These are phyloP conservation scores for Trissolcus japonicus DNA, from an alignment of 2,888 invertebrate genomes.

Conservation along the genomic window DNA sequence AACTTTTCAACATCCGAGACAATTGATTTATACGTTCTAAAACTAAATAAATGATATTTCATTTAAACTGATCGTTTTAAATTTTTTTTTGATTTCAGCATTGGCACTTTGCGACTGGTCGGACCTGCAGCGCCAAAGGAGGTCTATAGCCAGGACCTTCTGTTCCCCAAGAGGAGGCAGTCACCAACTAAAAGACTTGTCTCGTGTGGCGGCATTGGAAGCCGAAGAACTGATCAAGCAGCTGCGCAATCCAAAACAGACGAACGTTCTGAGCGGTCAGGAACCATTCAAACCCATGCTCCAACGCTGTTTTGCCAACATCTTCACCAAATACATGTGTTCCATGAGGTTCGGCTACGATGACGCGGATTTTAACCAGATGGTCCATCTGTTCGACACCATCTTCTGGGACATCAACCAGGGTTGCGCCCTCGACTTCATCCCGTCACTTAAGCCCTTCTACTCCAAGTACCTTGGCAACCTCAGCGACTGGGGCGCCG, in stretches of 20 bases:
- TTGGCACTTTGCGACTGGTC: constrained; percentile 93
- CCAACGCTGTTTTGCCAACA: constrained; percentile 86
- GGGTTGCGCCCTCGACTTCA: constrained; percentile 90
- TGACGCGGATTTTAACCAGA: constrained; percentile 82
- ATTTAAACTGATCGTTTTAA: too few species aligned
- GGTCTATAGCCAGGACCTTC: constrained; percentile 87
- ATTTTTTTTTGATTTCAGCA: constrained; percentile 78
- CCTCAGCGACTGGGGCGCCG: constrained; percentile 82
- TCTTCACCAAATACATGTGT: constrained; percentile 92
- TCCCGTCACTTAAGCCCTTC: constrained; percentile 88
- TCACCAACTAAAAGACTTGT: constrained; percentile 83
- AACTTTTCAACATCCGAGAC: neutral
- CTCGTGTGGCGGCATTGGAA: constrained; percentile 84
- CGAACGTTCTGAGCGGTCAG: constrained; percentile 65
- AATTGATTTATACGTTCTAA: neutral
- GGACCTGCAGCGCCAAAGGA: constrained; percentile 85
- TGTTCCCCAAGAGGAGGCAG: constrained; percentile 88
- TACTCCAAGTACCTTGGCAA: constrained; percentile 83
- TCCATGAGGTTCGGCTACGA: constrained; percentile 85
- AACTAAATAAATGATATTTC: too few species aligned
- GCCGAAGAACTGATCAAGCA: constrained; percentile 80
- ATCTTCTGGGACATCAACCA: constrained; percentile 96
- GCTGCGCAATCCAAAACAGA: constrained; percentile 75
- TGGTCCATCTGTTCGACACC: constrained; percentile 87
- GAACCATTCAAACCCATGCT: constrained; percentile 83